A percentile compares a stretch with the other conserved stretches of the same genome.
These are phyloP conservation scores for Empidonax traillii DNA, from an alignment of 2,113 vertebrate species.

Conservation along the genomic window DNA sequence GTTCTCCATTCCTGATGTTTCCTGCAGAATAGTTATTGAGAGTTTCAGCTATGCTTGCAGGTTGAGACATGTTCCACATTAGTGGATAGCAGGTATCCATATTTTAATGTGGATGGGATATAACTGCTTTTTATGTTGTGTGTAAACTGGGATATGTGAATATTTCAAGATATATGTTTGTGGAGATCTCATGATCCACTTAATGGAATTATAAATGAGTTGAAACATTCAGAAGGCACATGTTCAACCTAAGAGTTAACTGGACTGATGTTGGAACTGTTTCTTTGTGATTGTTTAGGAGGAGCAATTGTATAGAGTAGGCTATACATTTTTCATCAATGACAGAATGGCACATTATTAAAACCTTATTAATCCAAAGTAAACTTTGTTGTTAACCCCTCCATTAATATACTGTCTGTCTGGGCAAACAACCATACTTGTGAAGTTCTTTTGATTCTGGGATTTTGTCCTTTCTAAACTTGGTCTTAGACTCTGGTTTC, in stretches of 20 bases:
- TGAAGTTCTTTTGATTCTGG: not conserved
- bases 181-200: not conserved
- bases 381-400: not conserved
- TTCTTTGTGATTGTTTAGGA: not conserved
- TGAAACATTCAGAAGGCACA: not conserved
- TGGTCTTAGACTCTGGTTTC: not conserved
- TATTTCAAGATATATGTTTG: not conserved
- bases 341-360: not conserved
- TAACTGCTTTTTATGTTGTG: not conserved
- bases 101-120: not conserved
- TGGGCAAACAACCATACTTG: not conserved
- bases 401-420: not conserved
- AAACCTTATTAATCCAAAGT: not conserved
- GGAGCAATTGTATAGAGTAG: not conserved
- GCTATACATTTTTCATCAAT: not conserved
- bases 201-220: not conserved
- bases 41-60: not conserved
- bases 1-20: not conserved
- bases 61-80: not conserved
- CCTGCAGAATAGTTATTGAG: not conserved
- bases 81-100: not conserved
- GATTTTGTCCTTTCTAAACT: not conserved
- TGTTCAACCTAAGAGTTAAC: not conserved
- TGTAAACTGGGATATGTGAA: not conserved
- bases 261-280: not conserved